phyloP scores from a whole-genome alignment of 2,797 vertebrate genomes.

The Avahi laniger region DNA sequence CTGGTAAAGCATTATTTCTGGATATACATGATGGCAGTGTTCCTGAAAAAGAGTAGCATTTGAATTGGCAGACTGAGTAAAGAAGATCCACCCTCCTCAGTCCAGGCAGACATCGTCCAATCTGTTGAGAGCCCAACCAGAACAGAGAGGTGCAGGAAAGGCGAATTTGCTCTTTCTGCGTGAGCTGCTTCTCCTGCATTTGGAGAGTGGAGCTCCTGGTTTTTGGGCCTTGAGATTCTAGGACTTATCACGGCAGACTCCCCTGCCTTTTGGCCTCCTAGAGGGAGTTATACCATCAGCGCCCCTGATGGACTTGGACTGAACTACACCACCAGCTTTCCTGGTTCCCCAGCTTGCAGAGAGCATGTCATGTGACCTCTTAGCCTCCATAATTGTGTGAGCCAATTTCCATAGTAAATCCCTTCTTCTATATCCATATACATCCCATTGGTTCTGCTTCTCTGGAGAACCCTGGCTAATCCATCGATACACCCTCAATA shows the following conservation, averaged over 20 bases:
- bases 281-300: not conserved
- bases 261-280: not conserved
- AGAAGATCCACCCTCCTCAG: no score
- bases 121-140: not conserved
- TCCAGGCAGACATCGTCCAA: not conserved
- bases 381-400: not conserved
- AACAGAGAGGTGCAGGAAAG: not conserved
- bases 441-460: not conserved
- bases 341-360: not conserved
- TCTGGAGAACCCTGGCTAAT: not conserved
- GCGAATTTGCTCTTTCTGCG: not conserved
- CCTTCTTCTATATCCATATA: not conserved
- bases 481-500: not conserved
- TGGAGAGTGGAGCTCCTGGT: not conserved
- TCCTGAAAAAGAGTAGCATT: not conserved
- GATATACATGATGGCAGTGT: not conserved
- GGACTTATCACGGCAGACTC: not conserved
- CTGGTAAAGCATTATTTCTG: not conserved
- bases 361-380: not conserved
- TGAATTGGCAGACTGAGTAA: not conserved
- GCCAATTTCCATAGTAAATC: not conserved
- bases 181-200: not conserved
- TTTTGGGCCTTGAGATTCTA: not conserved
- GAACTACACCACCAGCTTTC: not conserved
- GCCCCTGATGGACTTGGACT: not conserved